A percentile compares a stretch with the other conserved stretches of the same genome.
Evolutionary conservation across 2,888 invertebrate species (phyloP).

Genomic region (Allophyes oxyacanthae): DNA sequence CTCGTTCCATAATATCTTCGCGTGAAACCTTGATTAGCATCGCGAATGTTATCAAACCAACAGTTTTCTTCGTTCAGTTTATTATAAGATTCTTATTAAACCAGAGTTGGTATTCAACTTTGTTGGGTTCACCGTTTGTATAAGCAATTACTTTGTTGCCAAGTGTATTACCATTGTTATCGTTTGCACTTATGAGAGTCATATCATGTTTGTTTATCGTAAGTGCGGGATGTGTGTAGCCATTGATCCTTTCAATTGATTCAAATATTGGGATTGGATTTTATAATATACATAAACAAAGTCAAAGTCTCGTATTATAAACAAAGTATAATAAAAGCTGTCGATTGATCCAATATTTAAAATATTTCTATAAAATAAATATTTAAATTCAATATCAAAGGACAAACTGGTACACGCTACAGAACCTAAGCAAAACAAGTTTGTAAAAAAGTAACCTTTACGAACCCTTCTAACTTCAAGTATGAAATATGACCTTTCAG

Average conservation of each 20-base stretch:
- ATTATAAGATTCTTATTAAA: conserved; percentile 4
- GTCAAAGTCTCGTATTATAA: no score
- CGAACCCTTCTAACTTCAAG: no score
- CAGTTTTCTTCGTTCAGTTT: conserved; percentile 15
- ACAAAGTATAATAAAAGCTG: neutral
- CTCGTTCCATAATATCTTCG: conserved; percentile 33
- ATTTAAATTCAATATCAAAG: no score
- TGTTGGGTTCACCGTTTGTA: conserved; percentile 1
- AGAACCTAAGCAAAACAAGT: no score
- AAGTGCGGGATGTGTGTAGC: conserved; percentile 13
- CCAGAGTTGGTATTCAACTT: conserved; percentile 4
- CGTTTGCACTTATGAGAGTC: conserved; percentile 14
- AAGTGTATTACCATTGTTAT: conserved; percentile 6
- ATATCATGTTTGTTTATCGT: conserved; percentile 17
- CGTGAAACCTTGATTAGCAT: conserved; percentile 46
- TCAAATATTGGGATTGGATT: no score
- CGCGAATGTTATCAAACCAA: conserved; percentile 29
- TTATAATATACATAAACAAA: no score
- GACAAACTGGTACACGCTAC: no score
- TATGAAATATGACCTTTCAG: no score
- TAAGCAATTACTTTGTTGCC: conserved; percentile 12
- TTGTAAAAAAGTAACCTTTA: no score
- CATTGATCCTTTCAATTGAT: no score
- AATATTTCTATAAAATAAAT: no score
- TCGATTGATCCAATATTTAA: conserved; percentile 2